These are phyloP conservation scores for Stegodyphus dumicola DNA, from an alignment of 1,140 invertebrate genomes.

Conservation along the genomic window DNA sequence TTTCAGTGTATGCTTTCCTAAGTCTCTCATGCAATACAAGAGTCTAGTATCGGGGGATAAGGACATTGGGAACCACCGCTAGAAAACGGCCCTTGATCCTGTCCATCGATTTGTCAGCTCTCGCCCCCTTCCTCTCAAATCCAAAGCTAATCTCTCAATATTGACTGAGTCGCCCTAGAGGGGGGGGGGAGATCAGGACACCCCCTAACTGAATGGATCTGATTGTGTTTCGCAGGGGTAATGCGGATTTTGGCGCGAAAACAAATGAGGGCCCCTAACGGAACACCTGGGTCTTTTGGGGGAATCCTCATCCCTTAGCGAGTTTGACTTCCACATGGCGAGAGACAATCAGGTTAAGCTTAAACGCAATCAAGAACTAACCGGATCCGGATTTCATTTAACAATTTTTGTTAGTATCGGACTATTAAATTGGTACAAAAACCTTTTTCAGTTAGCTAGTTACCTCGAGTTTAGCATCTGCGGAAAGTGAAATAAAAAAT, in stretches of 20 bases:
- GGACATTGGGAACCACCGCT: no score
- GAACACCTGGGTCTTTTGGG: constrained; percentile 42
- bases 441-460: no score
- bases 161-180: constrained; percentile 22
- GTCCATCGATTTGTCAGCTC: constrained; percentile 45
- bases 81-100: background rate
- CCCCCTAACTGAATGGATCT: background rate
- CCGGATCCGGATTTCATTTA: no score
- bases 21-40: no score
- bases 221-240: constrained; percentile 36
- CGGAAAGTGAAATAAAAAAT: no score
- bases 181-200: no score
- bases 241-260: constrained; percentile 29
- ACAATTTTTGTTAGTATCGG: no score
- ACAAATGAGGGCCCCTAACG: constrained; percentile 37
- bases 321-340: background rate
- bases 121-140: background rate
- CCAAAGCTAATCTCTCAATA: constrained; percentile 52
- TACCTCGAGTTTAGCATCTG: no score
- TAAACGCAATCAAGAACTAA: constrained; percentile 36
- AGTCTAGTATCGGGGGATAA: no score
- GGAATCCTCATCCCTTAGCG: background rate
- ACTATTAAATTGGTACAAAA: no score
- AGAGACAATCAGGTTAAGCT: constrained; percentile 8
- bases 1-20: no score